phyloP scores from a whole-genome alignment of 2,888 invertebrate species.

The Morpho achilles region DNA sequence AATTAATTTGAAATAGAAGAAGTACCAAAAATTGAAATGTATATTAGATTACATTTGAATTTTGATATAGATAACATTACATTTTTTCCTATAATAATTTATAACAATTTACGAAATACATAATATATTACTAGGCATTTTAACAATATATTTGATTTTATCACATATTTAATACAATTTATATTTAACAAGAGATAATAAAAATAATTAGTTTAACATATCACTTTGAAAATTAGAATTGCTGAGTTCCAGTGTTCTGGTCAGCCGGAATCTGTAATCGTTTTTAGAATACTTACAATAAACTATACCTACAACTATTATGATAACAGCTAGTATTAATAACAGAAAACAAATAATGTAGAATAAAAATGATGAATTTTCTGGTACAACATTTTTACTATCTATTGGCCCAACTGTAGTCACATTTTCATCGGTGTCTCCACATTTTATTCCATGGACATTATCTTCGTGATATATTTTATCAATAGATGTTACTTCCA shows the following conservation, averaged over 20 bases:
- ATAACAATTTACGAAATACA: no score
- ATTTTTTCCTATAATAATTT: no score
- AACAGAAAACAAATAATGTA: constrained; percentile 37
- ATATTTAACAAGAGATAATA: background rate
- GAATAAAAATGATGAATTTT: constrained; percentile 24
- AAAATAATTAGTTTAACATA: constrained; percentile 3
- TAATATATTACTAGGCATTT: no score
- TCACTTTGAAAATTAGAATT: constrained; percentile 3
- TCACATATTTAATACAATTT: background rate
- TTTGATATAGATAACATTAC: no score
- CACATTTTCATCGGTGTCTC: constrained; percentile 33
- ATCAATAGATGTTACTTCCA: constrained; percentile 59
- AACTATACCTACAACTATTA: constrained; percentile 24
- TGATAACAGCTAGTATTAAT: constrained; percentile 35
- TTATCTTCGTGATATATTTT: constrained; percentile 68
- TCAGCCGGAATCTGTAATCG: background rate
- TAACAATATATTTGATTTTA: no score
- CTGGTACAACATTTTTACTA: constrained; percentile 7
- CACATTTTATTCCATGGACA: constrained; percentile 65
- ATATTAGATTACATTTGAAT: no score
- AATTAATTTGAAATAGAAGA: no score
- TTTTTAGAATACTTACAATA: constrained; percentile 22
- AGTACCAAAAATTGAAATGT: no score
- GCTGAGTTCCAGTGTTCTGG: constrained; percentile 41
- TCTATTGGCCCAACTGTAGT: constrained; percentile 18